phyloP scores from a whole-genome alignment of 2,888 invertebrate species.

The Drosophila helvetica region DNA sequence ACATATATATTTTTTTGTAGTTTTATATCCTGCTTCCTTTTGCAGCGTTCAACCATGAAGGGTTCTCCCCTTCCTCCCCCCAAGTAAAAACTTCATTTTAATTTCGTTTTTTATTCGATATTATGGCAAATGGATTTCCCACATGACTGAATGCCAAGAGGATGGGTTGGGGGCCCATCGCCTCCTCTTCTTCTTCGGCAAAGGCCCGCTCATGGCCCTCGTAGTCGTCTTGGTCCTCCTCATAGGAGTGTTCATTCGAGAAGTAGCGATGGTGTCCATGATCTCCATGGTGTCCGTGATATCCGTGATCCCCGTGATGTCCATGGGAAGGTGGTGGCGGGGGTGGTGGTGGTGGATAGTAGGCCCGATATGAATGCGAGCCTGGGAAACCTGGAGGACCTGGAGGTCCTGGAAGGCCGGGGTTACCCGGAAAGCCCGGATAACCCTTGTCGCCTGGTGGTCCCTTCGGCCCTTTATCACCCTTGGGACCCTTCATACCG shows the following conservation, averaged over 20 bases:
- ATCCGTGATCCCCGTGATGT: conserved; percentile 1
- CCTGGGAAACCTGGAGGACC: conserved; percentile 12
- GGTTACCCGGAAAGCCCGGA: conserved; percentile 29
- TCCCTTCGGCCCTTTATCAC: conserved; percentile 32
- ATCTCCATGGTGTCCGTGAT: neutral
- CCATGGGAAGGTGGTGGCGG: neutral
- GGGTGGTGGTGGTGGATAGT: conserved; percentile 8
- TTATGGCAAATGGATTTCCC: conserved; percentile 28
- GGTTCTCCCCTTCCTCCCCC: too few relatives aligned
- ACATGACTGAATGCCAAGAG: conserved; percentile 28
- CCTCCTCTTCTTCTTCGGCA: neutral
- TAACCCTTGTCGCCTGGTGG: conserved; percentile 28
- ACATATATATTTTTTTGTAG: too few relatives aligned
- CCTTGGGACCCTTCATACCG: conserved; percentile 32
- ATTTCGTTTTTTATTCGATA: conserved; percentile 19
- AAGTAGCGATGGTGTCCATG: conserved; percentile 1
- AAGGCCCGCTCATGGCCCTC: conserved; percentile 19
- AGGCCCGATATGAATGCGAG: neutral
- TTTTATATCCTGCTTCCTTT: neutral
- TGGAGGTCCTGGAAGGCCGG: conserved; percentile 35
- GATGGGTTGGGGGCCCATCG: conserved; percentile 8
- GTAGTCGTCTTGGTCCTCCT: conserved; percentile 21
- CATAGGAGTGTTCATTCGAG: conserved; percentile 1
- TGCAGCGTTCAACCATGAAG: too few relatives aligned
- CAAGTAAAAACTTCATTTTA: neutral